Percentiles rank a stretch among this genome's conserved stretches.
phyloP scores from a whole-genome alignment of 2,888 invertebrate genomes.

The Halocaridina rubra region DNA sequence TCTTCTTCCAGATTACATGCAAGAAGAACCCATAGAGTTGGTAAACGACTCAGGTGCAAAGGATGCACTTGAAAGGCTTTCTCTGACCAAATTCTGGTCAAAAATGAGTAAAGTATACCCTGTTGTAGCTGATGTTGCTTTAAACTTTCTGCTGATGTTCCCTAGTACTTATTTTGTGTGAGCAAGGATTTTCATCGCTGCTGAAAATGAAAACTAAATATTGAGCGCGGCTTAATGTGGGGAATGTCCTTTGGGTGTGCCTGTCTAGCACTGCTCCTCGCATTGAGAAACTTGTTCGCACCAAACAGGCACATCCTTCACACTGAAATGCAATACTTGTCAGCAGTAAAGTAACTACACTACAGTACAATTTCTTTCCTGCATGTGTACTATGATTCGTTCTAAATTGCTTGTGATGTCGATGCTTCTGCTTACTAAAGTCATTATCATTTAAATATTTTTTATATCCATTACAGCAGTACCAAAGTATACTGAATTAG shows the following conservation, averaged over 20 bases:
- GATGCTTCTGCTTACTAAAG: too few relatives aligned
- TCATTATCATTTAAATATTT: too few relatives aligned
- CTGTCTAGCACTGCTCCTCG: background rate
- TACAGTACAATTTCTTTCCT: too few relatives aligned
- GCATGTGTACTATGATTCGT: too few relatives aligned
- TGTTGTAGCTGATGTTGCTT: conserved; percentile 12
- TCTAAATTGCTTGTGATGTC: too few relatives aligned
- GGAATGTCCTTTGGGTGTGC: background rate
- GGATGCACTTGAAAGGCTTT: conserved; percentile 37
- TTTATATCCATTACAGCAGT: too few relatives aligned
- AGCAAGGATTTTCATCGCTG: too few relatives aligned
- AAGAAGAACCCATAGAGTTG: too few relatives aligned
- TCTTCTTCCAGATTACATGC: conserved; percentile 3
- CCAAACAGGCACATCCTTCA: background rate
- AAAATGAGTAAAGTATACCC: conserved; percentile 22
- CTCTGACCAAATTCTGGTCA: conserved; percentile 11
- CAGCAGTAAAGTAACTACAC: background rate
- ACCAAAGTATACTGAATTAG: too few relatives aligned
- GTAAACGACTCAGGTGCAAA: conserved; percentile 7
- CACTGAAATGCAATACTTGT: background rate
- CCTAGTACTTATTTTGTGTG: conserved; percentile 20
- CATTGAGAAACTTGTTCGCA: background rate
- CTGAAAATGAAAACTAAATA: too few relatives aligned
- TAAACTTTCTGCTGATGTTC: conserved; percentile 16
- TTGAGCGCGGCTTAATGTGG: too few relatives aligned